Percentiles rank a stretch among this genome's conserved stretches.
Evolutionary conservation across 2,888 invertebrate species (phyloP).

Genomic region (Drosophila macrospina): DNA sequence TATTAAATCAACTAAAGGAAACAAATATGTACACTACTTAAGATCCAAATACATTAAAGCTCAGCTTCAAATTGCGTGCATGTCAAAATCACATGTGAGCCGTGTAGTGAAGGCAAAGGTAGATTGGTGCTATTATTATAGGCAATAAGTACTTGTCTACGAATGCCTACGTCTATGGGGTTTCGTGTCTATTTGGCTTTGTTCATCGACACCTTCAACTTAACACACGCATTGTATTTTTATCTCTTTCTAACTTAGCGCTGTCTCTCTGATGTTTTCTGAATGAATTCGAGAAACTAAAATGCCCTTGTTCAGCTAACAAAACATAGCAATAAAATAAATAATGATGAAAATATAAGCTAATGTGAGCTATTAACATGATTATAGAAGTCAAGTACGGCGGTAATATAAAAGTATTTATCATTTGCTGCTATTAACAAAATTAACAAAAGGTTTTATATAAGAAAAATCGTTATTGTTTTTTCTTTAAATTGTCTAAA

Average conservation of each 20-base stretch:
- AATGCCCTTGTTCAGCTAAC: constrained; percentile 68
- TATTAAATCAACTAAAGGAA: constrained; percentile 1
- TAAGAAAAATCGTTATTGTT: constrained; percentile 8
- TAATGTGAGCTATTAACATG: constrained; percentile 61
- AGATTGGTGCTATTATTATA: constrained; percentile 55
- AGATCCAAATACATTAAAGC: constrained; percentile 28
- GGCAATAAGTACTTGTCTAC: constrained; percentile 22
- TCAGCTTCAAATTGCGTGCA: constrained; percentile 44
- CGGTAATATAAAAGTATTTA: constrained; percentile 24
- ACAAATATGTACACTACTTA: constrained; percentile 14
- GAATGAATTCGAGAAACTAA: constrained; percentile 34
- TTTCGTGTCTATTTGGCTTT: constrained; percentile 59
- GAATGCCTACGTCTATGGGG: constrained; percentile 8
- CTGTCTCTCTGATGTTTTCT: constrained; percentile 40
- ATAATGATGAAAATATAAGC: constrained; percentile 36
- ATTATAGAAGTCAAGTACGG: constrained; percentile 67
- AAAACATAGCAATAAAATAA: constrained; percentile 41
- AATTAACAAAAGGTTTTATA: neutral
- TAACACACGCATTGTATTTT: constrained; percentile 63
- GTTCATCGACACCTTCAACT: constrained; percentile 74
- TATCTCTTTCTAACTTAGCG: constrained; percentile 41
- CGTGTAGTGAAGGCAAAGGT: constrained; percentile 54
- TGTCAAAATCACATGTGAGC: constrained; percentile 37
- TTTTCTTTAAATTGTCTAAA: neutral
- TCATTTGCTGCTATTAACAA: constrained; percentile 19